Conservation (phyloP, 1,140 invertebrate species). For the Ips typographus region DNA sequence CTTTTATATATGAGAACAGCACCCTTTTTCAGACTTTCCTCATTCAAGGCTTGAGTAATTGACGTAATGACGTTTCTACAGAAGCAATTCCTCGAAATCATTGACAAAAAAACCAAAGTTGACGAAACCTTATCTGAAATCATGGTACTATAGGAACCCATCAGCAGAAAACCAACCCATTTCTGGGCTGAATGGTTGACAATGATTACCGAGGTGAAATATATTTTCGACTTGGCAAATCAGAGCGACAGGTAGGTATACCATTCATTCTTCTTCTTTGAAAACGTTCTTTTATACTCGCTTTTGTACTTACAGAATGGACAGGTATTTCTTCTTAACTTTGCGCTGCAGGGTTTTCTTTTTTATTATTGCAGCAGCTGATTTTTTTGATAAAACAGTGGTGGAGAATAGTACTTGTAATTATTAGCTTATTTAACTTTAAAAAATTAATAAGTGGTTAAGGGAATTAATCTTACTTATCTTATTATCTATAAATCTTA, state of each 20-base stretch:
- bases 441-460: too few relatives aligned
- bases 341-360: conserved; percentile 39
- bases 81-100: too few relatives aligned
- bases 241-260: conserved; percentile 47
- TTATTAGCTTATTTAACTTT: not conserved
- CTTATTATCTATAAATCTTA: not conserved
- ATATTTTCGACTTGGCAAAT: conserved; percentile 50
- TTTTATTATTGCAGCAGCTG: conserved; percentile 36
- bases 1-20: not conserved
- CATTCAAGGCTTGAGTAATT: too few relatives aligned
- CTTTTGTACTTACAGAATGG: conserved; percentile 43
- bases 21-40: too few relatives aligned
- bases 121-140: conserved; percentile 41
- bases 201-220: conserved; percentile 48
- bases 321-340: conserved; percentile 48
- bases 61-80: too few relatives aligned
- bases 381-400: conserved; percentile 19
- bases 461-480: not conserved
- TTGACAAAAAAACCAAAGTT: not conserved
- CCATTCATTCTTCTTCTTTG: conserved; percentile 44
- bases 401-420: not conserved
- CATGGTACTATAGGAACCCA: conserved; percentile 29
- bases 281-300: conserved; percentile 41
- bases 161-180: conserved; percentile 33
- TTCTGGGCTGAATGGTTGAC: conserved; percentile 43